These are phyloP conservation scores for Napeogenes sylphis DNA, from an alignment of 2,888 invertebrate species.

Conservation along the genomic window DNA sequence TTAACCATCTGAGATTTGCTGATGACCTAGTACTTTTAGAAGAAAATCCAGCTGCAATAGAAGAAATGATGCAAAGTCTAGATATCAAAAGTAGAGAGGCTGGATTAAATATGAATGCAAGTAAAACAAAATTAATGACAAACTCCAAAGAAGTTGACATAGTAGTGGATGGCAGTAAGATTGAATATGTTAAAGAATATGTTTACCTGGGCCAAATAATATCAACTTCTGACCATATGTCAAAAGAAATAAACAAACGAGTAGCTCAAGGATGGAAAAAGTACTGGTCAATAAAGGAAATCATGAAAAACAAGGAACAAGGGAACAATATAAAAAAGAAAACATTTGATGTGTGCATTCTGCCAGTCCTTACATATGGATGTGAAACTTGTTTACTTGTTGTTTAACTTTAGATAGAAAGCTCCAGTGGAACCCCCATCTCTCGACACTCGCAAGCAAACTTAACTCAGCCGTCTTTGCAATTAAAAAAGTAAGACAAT, in stretches of 20 bases:
- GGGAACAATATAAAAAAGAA: constrained; percentile 5
- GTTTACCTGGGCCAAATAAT: constrained; percentile 12
- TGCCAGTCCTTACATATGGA: too few species aligned
- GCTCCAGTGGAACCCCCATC: too few species aligned
- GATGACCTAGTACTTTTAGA: too few species aligned
- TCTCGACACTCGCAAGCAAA: too few species aligned
- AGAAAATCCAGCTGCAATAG: constrained; percentile 16
- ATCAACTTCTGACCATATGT: neutral
- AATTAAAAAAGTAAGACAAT: too few species aligned
- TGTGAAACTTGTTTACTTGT: too few species aligned
- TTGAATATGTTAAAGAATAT: constrained; percentile 13
- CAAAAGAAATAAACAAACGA: constrained; percentile 10
- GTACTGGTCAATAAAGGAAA: constrained; percentile 13
- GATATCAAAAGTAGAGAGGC: constrained; percentile 20
- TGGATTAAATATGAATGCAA: constrained; percentile 23
- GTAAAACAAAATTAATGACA: constrained; percentile 25
- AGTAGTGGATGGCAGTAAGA: too few species aligned
- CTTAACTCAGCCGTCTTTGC: too few species aligned
- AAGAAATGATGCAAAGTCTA: constrained; percentile 18
- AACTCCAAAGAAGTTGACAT: constrained; percentile 15
- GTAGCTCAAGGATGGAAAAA: constrained; percentile 13
- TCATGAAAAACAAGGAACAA: constrained; percentile 15
- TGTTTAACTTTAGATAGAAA: too few species aligned
- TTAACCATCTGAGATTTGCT: constrained; percentile 21
- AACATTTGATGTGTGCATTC: constrained; percentile 6